A percentile compares a stretch with the other conserved stretches of the same genome.
These are phyloP conservation scores for Homarus americanus DNA, from an alignment of 1,140 invertebrate species.

Conservation along the genomic window DNA sequence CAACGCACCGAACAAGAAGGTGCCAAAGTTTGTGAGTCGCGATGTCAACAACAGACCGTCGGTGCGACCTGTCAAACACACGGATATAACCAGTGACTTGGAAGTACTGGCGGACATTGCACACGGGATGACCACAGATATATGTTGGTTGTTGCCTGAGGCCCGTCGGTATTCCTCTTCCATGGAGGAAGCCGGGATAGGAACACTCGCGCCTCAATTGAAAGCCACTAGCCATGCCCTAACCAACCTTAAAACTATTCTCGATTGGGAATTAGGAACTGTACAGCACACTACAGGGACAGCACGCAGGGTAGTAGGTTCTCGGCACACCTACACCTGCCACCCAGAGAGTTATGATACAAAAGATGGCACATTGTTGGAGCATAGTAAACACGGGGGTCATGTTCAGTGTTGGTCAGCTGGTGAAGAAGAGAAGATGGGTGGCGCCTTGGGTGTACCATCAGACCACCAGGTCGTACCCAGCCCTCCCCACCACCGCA, in stretches of 20 bases:
- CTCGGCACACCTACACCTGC: neutral
- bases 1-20: neutral
- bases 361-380: neutral
- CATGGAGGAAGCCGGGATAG: neutral
- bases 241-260: neutral
- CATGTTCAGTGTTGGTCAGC: neutral
- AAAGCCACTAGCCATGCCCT: neutral
- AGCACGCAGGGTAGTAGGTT: neutral
- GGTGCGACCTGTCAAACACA: neutral
- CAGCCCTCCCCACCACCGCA: no score
- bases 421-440: neutral
- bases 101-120: neutral
- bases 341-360: neutral
- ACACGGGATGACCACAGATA: neutral
- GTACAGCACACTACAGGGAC: neutral
- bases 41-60: neutral
- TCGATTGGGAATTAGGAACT: neutral
- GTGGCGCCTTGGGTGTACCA: no score
- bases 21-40: slow-evolving; percentile 14
- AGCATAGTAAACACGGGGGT: neutral
- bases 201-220: slow-evolving; percentile 6
- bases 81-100: neutral
- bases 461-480: no score
- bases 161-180: neutral
- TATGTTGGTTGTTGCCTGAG: slow-evolving; percentile 8